Percentiles rank a stretch among this genome's conserved stretches.
Conservation (phyloP, 2,797 vertebrate genomes). For the Siniperca scherzeri region DNA sequence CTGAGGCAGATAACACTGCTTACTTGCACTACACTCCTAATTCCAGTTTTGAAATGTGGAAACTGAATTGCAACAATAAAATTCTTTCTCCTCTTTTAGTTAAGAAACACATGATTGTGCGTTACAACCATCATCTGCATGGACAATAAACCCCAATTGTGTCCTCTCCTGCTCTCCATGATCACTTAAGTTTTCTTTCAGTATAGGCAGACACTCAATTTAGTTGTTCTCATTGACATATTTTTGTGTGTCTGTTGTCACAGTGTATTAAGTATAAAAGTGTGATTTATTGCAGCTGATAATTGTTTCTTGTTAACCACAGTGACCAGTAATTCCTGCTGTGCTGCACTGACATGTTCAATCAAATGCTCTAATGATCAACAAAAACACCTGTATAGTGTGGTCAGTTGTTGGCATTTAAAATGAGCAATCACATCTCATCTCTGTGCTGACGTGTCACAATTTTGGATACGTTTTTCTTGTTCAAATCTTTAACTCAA, state of each 20-base stretch:
- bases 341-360: background rate
- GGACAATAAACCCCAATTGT: background rate
- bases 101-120: background rate
- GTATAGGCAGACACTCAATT: background rate
- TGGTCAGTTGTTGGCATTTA: background rate
- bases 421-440: background rate
- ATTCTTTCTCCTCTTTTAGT: rapidly evolving
- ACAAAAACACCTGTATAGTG: background rate
- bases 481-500: background rate
- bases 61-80: background rate
- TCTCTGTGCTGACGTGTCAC: background rate
- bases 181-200: background rate
- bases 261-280: background rate
- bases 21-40: background rate
- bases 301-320: conserved; percentile 2
- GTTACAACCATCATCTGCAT: background rate
- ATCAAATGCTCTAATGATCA: background rate
- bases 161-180: background rate
- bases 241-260: background rate
- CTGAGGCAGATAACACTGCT: background rate
- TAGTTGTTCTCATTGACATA: background rate
- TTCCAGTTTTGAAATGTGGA: conserved; percentile 5
- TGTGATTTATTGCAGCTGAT: background rate
- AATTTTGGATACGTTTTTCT: background rate
- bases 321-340: background rate